Conservation (phyloP, 1,140 invertebrate species). For the Drosophila ambigua region DNA sequence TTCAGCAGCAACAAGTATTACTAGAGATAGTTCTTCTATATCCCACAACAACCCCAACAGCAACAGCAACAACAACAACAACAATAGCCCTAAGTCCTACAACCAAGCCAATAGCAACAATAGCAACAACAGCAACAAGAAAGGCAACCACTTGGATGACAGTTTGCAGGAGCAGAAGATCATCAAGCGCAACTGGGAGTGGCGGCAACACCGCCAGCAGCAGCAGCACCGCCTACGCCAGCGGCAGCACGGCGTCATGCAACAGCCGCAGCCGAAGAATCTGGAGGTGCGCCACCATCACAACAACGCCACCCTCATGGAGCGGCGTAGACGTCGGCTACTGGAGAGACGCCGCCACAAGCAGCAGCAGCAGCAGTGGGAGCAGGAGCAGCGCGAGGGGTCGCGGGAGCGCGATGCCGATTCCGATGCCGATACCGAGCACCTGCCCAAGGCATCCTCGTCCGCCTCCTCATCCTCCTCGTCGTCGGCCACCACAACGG, state of each 20-base stretch:
- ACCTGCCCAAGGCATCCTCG: constrained; percentile 64
- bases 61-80: constrained; percentile 15
- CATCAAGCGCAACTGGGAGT: constrained; percentile 5
- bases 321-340: constrained; percentile 54
- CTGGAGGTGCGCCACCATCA: constrained; percentile 71
- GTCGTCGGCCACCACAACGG: constrained; percentile 46
- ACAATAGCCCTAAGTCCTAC: too few species aligned
- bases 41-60: constrained; percentile 24
- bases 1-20: constrained; percentile 70
- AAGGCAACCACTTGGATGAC: constrained; percentile 16
- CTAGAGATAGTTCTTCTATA: constrained; percentile 69
- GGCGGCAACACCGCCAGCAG: constrained; percentile 16
- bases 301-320: constrained; percentile 66
- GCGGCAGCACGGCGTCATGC: constrained; percentile 34
- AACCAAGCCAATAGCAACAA: too few species aligned
- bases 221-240: constrained; percentile 33
- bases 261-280: constrained; percentile 70
- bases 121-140: constrained; percentile 32
- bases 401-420: constrained; percentile 5
- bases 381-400: constrained; percentile 25
- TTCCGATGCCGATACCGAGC: constrained; percentile 18
- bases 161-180: constrained; percentile 22
- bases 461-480: constrained; percentile 61
- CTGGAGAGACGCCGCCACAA: constrained; percentile 53
- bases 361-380: constrained; percentile 28